Base-by-base conservation (phyloP, 2,888 invertebrate genomes). In the Sclerodermus sp. region DNA sequence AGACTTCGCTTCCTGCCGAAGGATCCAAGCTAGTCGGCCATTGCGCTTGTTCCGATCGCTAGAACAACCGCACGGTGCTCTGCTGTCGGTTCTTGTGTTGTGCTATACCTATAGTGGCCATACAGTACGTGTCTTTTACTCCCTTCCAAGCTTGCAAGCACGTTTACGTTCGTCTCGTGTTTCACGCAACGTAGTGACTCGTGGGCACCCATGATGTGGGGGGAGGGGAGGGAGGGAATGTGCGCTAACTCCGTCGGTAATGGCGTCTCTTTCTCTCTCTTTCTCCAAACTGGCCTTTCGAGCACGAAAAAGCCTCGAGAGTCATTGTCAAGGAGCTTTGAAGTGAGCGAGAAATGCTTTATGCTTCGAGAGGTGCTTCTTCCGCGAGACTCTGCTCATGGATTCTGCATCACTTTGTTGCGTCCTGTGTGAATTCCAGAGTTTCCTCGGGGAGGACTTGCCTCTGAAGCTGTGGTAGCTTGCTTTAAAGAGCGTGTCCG, bases 21-120 rank as follows among this genome's bases (percentile, higher is more conserved):
- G 47, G 57, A 60, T 62, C 60, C 60, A 60, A 55, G 53, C 44
- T 54, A 58, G 71, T 67, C 71, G 66, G 71, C 71, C 71, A 71
- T 71, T 71, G 69, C 68, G 69, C 68, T 68, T 60, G 56, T 56
- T 62, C 55, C 51, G 23, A 23, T 23, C 23, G 23, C 23, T 16
- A 50, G 50, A 51, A 45, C 51, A 43, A 54, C 50, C 60, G 54
- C 57, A 47, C 61, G 59, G 52, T 52, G 54, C 53, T 57, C 52
- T 47, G 52, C 57, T 44, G 47, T 61, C 61, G 56, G 60, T 36
- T 34, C 42, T 44, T 45, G 49, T 23, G 44, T 37, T 23, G 31
- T 14, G 29, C 18, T 52, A 49, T 47, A 61, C 46, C 57, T 50
- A 55, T 23, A 5, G 50, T 57, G 53, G 49, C 45, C 43, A 40